Percentiles rank a stretch among this genome's conserved stretches.
Evolutionary conservation across 2,797 vertebrate genomes (phyloP).

Genomic region (Trematomus bernacchii): DNA sequence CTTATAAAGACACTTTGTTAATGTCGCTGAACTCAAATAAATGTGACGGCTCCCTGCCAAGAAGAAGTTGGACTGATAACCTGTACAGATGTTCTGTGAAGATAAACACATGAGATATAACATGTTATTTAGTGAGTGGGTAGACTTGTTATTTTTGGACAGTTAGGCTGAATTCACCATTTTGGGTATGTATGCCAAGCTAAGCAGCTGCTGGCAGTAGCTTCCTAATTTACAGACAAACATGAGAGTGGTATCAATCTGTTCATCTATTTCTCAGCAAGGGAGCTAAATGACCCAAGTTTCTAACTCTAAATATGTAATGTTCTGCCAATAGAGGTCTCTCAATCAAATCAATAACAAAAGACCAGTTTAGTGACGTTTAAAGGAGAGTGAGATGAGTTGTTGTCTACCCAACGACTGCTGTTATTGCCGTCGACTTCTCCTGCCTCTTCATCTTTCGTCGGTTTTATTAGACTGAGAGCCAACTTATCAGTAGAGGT

Average conservation of each 20-base stretch:
- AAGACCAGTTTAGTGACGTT: no score
- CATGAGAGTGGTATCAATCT: neutral
- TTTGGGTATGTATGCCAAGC: neutral
- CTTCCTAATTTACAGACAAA: neutral
- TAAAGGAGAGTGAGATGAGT: no score
- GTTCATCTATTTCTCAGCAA: neutral
- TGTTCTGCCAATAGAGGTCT: no score
- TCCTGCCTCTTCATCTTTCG: no score
- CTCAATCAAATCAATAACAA: no score
- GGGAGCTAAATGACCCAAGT: neutral
- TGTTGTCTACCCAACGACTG: no score
- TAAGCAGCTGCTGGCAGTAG: neutral
- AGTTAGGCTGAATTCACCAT: neutral
- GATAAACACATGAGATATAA: slow-evolving; percentile 12
- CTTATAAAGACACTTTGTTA: neutral
- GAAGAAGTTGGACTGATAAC: neutral
- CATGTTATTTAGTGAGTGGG: neutral
- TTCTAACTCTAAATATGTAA: no score
- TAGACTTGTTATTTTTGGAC: neutral
- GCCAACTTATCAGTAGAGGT: no score
- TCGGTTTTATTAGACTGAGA: no score
- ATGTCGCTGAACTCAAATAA: neutral
- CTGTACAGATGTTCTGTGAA: neutral
- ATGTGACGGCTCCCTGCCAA: neutral
- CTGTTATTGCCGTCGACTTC: no score